A percentile compares a stretch with the other conserved stretches of the same genome.
These are phyloP conservation scores for Procapra przewalskii DNA, from an alignment of 2,113 vertebrate species.

Conservation along the genomic window DNA sequence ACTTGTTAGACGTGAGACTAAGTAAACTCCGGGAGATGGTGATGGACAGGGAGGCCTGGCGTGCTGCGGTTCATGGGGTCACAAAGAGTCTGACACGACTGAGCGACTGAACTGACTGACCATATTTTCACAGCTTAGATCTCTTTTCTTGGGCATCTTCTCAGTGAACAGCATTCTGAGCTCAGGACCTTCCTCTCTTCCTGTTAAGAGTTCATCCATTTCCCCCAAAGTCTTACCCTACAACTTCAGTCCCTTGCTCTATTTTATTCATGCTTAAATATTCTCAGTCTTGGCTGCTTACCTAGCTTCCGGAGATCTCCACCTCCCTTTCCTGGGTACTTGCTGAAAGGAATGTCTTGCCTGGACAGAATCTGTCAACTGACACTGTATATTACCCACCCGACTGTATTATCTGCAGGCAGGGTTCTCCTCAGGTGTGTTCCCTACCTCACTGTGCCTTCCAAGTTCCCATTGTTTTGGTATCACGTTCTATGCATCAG, in stretches of 20 bases:
- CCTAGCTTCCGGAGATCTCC: not conserved
- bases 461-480: not conserved
- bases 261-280: not conserved
- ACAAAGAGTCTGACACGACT: too few species aligned
- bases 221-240: not conserved
- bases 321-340: not conserved
- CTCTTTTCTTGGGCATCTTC: not conserved
- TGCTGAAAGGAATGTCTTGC: not conserved
- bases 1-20: too few species aligned
- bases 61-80: too few species aligned
- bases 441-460: not conserved
- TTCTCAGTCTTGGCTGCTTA: not conserved
- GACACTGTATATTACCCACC: not conserved
- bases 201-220: not conserved
- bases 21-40: too few species aligned
- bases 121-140: not conserved
- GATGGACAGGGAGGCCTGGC: too few species aligned
- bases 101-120: too few species aligned
- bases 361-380: not conserved
- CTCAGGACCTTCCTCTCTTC: not conserved
- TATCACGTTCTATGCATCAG: not conserved
- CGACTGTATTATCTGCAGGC: not conserved
- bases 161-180: not conserved
- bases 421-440: not conserved
- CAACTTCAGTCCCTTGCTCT: not conserved